These are phyloP conservation scores for Pseudococcus longispinus DNA, from an alignment of 2,888 invertebrate genomes.

Conservation along the genomic window DNA sequence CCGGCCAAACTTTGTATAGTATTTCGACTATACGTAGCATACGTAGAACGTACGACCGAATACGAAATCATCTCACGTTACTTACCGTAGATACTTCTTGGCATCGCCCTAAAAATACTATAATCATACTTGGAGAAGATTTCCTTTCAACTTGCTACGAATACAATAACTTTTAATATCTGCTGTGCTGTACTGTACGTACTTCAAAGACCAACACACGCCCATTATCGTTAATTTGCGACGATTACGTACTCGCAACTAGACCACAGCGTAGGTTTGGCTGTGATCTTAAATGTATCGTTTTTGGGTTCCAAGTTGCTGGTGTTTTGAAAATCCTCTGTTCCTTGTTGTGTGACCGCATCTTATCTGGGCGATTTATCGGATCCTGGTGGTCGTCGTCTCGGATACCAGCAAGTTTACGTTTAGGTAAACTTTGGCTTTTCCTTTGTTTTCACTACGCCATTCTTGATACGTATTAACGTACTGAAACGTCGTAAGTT, in stretches of 20 bases:
- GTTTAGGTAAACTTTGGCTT: too few relatives aligned
- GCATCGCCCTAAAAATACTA: conserved; percentile 20
- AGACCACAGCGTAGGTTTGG: neutral
- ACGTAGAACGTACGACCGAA: neutral
- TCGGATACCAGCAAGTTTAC: too few relatives aligned
- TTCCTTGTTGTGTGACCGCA: neutral
- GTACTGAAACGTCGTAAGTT: too few relatives aligned
- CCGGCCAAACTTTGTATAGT: conserved; percentile 25
- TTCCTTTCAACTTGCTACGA: neutral
- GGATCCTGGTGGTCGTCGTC: neutral
- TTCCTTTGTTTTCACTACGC: too few relatives aligned
- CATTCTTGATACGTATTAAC: too few relatives aligned
- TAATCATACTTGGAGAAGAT: neutral
- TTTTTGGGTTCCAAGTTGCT: neutral
- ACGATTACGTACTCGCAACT: neutral
- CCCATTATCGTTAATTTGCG: conserved; percentile 7
- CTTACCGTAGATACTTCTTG: neutral
- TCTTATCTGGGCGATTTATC: neutral
- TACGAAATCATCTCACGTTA: conserved; percentile 17
- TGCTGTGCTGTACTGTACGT: neutral
- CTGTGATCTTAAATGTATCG: neutral
- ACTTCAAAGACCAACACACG: neutral
- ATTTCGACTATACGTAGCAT: neutral
- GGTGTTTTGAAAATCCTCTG: neutral
- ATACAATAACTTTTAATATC: conserved; percentile 11